These are phyloP conservation scores for Orchestes rusci DNA, from an alignment of 2,888 invertebrate species.

Conservation along the genomic window DNA sequence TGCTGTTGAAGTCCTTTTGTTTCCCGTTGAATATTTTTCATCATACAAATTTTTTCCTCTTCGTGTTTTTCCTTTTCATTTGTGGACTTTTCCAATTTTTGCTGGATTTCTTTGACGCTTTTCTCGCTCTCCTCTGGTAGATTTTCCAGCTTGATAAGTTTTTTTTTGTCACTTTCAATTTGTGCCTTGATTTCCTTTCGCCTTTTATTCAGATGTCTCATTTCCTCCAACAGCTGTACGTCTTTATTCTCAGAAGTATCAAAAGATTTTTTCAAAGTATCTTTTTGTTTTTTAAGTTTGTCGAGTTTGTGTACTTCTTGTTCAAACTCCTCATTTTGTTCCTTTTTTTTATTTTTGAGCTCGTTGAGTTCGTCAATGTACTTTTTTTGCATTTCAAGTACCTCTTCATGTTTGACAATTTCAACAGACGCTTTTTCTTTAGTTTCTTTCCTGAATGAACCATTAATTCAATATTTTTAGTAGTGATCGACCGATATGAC, in stretches of 20 bases:
- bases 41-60: constrained; percentile 51
- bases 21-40: constrained; percentile 58
- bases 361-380: constrained; percentile 51
- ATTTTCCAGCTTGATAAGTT: constrained; percentile 57
- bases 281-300: constrained; percentile 41
- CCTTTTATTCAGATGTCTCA: constrained; percentile 62
- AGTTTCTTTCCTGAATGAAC: constrained; percentile 50
- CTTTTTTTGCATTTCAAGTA: constrained; percentile 55
- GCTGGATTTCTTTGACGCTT: constrained; percentile 45
- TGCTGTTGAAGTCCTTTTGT: constrained; percentile 64
- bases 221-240: constrained; percentile 58
- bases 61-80: constrained; percentile 52
- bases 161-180: constrained; percentile 58
- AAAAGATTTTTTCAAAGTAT: constrained; percentile 47
- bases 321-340: constrained; percentile 38
- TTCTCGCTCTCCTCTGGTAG: constrained; percentile 66
- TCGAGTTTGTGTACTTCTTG: constrained; percentile 39
- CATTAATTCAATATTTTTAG: too few species aligned
- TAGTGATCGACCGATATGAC: too few species aligned
- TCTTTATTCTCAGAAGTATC: constrained; percentile 59
- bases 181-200: constrained; percentile 66
- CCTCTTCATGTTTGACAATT: constrained; percentile 49
- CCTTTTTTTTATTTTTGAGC: constrained; percentile 47
- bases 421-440: constrained; percentile 52
- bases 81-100: constrained; percentile 47